phyloP scores from a whole-genome alignment of 2,888 invertebrate species.

The Saturnia japonica region DNA sequence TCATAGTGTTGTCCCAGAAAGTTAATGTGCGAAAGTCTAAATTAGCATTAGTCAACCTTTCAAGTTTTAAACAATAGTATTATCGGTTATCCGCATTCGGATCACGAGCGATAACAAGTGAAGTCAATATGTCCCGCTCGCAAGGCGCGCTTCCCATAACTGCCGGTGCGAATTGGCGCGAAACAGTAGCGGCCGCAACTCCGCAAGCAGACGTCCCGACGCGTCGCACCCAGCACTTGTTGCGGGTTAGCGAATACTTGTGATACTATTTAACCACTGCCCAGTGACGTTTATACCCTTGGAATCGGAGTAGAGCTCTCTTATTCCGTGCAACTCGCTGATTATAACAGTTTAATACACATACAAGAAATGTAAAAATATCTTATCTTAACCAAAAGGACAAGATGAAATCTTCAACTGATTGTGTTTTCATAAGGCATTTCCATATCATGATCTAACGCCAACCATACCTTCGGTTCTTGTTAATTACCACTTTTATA shows the following conservation, averaged over 20 bases:
- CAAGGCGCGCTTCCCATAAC: conserved; percentile 68
- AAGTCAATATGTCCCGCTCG: conserved; percentile 62
- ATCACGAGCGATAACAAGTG: conserved; percentile 43
- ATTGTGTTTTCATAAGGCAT: background rate
- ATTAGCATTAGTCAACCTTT: conserved; percentile 33
- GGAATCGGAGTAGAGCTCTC: background rate
- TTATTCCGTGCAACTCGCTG: background rate
- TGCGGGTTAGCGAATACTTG: conserved; percentile 38
- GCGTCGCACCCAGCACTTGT: conserved; percentile 63
- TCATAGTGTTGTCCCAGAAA: conserved; percentile 15
- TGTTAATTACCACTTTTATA: background rate
- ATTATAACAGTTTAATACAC: background rate
- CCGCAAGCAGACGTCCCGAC: conserved; percentile 48
- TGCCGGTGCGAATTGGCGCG: conserved; percentile 70
- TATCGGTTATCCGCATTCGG: conserved; percentile 40
- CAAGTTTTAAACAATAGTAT: conserved; percentile 31
- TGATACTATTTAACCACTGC: no score
- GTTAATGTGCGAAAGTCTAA: conserved; percentile 24
- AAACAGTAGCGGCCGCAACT: conserved; percentile 44
- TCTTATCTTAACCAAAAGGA: background rate
- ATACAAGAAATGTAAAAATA: background rate
- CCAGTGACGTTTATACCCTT: conserved; percentile 4
- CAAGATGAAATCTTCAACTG: background rate
- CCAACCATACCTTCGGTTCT: background rate
- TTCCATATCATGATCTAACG: background rate